A percentile compares a stretch with the other conserved stretches of the same genome.
These are phyloP conservation scores for Paedocypris micromegethes DNA, from an alignment of 2,797 vertebrate genomes.

Conservation along the genomic window DNA sequence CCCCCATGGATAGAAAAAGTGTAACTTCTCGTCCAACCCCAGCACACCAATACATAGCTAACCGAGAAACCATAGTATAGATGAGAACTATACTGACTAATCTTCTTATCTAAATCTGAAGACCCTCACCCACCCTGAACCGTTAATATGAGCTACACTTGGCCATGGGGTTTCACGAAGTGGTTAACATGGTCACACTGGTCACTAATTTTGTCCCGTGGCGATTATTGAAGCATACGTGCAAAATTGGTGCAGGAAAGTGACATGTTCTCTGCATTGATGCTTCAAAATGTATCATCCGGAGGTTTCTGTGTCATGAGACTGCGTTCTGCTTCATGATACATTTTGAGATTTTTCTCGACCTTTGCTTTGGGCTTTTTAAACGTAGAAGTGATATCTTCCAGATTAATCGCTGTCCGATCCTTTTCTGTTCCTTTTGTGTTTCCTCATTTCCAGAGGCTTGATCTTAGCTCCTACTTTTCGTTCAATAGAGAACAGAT, in stretches of 20 bases:
- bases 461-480: slow-evolving; percentile 73
- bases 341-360: slow-evolving; percentile 79
- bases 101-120: slow-evolving; percentile 20
- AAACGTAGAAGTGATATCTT: slow-evolving; percentile 64
- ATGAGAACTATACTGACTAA: too few relatives aligned
- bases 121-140: slow-evolving; percentile 47
- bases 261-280: slow-evolving; percentile 83
- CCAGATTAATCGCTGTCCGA: slow-evolving; percentile 54
- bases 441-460: slow-evolving; percentile 64
- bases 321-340: slow-evolving; percentile 68
- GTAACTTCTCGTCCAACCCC: slow-evolving; percentile 59
- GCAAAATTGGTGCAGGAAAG: slow-evolving; percentile 81
- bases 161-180: slow-evolving; percentile 83
- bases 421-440: slow-evolving; percentile 42
- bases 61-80: slow-evolving; percentile 1
- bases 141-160: slow-evolving; percentile 65
- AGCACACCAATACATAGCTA: slow-evolving; percentile 72
- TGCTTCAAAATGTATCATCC: slow-evolving; percentile 86
- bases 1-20: slow-evolving; percentile 82
- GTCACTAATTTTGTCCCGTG: slow-evolving; percentile 77
- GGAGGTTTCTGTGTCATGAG: slow-evolving; percentile 58
- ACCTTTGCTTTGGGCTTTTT: slow-evolving; percentile 55
- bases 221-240: slow-evolving; percentile 46
- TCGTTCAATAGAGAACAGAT: slow-evolving; percentile 90
- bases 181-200: slow-evolving; percentile 77